phyloP scores from a whole-genome alignment of 1,140 invertebrate species.

The Tetramorium parvispinum region DNA sequence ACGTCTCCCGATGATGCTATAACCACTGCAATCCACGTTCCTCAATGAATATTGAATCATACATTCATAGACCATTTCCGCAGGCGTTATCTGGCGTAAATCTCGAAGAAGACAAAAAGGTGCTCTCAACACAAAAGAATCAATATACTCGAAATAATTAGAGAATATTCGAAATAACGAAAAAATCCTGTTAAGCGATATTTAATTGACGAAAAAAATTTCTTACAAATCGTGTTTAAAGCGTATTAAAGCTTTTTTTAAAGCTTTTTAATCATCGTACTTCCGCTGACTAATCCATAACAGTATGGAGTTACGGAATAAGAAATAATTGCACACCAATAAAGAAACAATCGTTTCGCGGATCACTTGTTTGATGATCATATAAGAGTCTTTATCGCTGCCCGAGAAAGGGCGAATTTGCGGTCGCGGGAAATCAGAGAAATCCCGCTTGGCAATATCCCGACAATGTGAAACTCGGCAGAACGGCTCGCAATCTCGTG shows the following conservation, averaged over 20 bases:
- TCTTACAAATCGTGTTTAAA: background rate
- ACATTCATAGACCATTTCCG: conserved; percentile 16
- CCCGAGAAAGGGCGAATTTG: background rate
- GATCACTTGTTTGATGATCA: conserved; percentile 29
- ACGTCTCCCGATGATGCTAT: background rate
- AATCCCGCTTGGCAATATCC: conserved; percentile 18
- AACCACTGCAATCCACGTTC: background rate
- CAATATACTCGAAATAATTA: background rate
- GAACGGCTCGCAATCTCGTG: conserved; percentile 36
- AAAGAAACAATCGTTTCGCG: conserved; percentile 8
- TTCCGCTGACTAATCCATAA: background rate
- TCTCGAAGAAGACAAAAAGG: background rate
- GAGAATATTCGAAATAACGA: background rate
- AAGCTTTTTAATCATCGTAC: background rate
- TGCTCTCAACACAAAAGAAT: conserved; percentile 28
- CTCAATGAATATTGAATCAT: conserved; percentile 61
- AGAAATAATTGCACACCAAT: background rate
- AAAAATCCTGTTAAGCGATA: background rate
- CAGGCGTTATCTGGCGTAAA: background rate
- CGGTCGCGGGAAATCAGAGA: conserved; percentile 40
- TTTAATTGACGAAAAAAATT: background rate
- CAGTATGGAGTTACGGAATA: too few species aligned
- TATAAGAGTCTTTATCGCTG: conserved; percentile 11
- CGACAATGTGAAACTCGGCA: conserved; percentile 27
- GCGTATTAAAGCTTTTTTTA: background rate